Conservation (phyloP, 2,888 invertebrate genomes). For the Volucella bombylans region DNA sequence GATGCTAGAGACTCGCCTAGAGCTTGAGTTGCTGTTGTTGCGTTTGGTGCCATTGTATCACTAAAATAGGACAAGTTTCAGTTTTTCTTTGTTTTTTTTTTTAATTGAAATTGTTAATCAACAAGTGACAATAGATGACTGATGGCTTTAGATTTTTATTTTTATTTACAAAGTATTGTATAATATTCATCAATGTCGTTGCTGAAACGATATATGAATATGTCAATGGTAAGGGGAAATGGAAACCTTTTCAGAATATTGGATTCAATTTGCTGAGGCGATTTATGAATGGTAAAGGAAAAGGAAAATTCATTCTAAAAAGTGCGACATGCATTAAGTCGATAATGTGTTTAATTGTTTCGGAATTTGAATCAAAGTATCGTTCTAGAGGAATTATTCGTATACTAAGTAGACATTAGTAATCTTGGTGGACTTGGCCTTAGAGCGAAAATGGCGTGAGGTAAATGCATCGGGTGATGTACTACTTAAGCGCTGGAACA, state of each 20-base stretch:
- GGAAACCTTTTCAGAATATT: too few species aligned
- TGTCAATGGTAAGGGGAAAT: too few species aligned
- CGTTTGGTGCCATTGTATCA: slow-evolving; percentile 78
- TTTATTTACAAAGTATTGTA: background rate
- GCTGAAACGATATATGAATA: too few species aligned
- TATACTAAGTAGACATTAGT: background rate
- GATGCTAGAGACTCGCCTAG: slow-evolving; percentile 78
- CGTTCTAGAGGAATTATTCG: background rate
- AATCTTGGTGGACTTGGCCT: slow-evolving; percentile 42
- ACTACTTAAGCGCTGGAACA: background rate
- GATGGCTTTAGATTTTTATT: background rate
- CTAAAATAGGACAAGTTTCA: slow-evolving; percentile 50
- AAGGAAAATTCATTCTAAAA: background rate
- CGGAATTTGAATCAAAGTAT: background rate
- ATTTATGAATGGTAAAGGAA: background rate
- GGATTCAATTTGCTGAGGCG: too few species aligned
- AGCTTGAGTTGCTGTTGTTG: slow-evolving; percentile 82
- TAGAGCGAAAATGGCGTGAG: background rate
- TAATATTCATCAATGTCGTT: too few species aligned
- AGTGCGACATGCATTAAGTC: background rate
- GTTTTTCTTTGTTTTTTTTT: too few species aligned
- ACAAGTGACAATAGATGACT: too few species aligned
- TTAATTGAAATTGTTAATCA: too few species aligned
- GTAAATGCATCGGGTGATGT: slow-evolving; percentile 17
- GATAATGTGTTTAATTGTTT: slow-evolving; percentile 8